Base-by-base conservation (phyloP, 2,888 invertebrate species). In the Branchellion lobata region DNA sequence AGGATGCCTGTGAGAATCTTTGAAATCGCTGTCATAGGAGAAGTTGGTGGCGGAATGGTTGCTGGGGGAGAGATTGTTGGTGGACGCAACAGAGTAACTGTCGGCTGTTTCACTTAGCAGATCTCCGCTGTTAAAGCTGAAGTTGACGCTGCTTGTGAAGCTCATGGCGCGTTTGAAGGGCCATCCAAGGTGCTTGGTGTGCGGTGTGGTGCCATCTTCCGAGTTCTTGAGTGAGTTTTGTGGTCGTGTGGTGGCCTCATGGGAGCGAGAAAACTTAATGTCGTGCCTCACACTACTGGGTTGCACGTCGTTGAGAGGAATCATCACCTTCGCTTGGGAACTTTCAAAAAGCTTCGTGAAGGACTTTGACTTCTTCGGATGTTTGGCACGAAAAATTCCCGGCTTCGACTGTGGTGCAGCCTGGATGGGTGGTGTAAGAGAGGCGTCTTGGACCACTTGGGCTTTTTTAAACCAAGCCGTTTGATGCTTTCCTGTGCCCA, bases 401-500 rank as follows among this genome's bases (percentile, higher is more conserved):
- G 40, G 40, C 14, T 40, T 40, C 14, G 40, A 14, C 40, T 40
- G 40, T 14, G 40, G 40, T 5, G 40, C 5, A n/a, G n/a, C n/a
- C n/a, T n/a, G n/a, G n/a, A n/a, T n/a, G 40, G 40, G 40, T 40
- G 40, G 40, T 14, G 5, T 14, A 40, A 14, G 8, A 8, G 5
- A 5, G 40, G 40, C 14, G 40, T 5, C 8, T 8, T 8, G 40
- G 14, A 8, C 14, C 14, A 8, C 40, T 14, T 72, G 72, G 34
- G 72, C 72, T 1, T 21, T 34, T 34, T 77, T 31, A 1, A 73
- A 24, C 74, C 75, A 79, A 29, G 36, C 31, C 18, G 61, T 14
- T 27, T 68, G 47, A 33, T 47, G 51, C 8, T 40, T 21, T 21
- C 75, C 75, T 34, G 79, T 61, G 47, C 79, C 79, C n/a, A 65